Conservation (phyloP, 1,140 invertebrate genomes). For the Heterodera schachtii region DNA sequence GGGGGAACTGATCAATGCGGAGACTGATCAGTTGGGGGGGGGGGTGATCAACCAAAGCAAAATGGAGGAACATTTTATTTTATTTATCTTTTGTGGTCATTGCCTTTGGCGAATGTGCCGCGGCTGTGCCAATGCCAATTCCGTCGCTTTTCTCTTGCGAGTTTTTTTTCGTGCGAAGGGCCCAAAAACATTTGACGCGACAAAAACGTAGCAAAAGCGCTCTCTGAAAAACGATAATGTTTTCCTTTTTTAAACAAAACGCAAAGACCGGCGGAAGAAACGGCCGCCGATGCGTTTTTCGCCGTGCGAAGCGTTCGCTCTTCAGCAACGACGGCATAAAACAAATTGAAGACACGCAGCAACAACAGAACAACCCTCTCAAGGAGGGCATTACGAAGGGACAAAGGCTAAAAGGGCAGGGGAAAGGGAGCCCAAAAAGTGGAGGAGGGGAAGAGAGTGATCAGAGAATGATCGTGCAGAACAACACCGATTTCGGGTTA, state of each 20-base stretch:
- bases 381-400: constrained; percentile 7
- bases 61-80: too few species aligned
- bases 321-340: constrained; percentile 41
- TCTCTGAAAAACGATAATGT: not conserved
- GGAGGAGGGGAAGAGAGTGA: too few species aligned
- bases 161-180: constrained; percentile 5
- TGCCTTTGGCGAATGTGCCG: not conserved
- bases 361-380: constrained; percentile 27
- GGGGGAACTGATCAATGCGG: not conserved
- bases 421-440: not conserved
- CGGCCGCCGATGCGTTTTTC: not conserved
- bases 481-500: too few species aligned
- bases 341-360: constrained; percentile 40
- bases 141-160: not conserved
- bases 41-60: too few species aligned
- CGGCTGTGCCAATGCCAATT: not conserved
- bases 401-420: not conserved
- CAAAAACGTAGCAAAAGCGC: constrained; percentile 7
- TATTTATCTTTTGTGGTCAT: too few species aligned
- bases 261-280: constrained; percentile 7
- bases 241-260: not conserved
- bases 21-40: too few species aligned
- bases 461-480: too few species aligned
- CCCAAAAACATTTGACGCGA: not conserved
- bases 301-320: constrained; percentile 26